Evolutionary conservation across 1,140 invertebrate genomes (phyloP).

Genomic region (Lasioglossum baleicum): DNA sequence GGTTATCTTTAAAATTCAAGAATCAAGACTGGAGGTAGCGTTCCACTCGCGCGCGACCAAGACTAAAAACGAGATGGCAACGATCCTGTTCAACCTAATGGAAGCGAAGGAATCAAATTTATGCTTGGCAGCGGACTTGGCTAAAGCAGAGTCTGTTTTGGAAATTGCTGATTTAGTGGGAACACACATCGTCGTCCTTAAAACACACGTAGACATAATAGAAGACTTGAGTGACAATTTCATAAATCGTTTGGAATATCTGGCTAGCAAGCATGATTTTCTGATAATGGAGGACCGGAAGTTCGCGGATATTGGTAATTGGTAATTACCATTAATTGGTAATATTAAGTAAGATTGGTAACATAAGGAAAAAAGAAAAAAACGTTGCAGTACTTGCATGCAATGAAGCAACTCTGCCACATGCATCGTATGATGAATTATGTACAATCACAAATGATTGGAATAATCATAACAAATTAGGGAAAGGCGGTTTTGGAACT

Average conservation of each 20-base stretch:
- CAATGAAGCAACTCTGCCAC: conserved; percentile 76
- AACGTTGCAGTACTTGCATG: conserved; percentile 39
- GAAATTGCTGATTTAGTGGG: conserved; percentile 88
- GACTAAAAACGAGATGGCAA: conserved; percentile 83
- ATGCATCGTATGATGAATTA: conserved; percentile 85
- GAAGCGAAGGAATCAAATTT: conserved; percentile 91
- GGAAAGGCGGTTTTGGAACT: conserved; percentile 95
- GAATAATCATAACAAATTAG: conserved; percentile 86
- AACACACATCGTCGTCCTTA: conserved; percentile 92
- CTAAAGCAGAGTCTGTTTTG: conserved; percentile 84
- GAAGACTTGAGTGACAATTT: conserved; percentile 88
- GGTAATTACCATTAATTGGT: too few species aligned
- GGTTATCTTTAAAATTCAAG: conserved; percentile 32
- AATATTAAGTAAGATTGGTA: too few species aligned
- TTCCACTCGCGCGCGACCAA: conserved; percentile 82
- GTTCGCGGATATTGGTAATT: conserved; percentile 98
- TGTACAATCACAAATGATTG: conserved; percentile 89
- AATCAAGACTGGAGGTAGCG: conserved; percentile 80
- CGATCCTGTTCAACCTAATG: conserved; percentile 89
- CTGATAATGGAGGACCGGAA: conserved; percentile 98
- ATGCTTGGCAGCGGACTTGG: conserved; percentile 92
- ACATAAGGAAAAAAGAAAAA: conserved; percentile 52
- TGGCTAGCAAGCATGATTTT: conserved; percentile 91
- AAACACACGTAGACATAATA: conserved; percentile 95
- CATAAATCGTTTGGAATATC: conserved; percentile 82